phyloP scores from a whole-genome alignment of 2,888 invertebrate genomes.

The Sepiola atlantica region DNA sequence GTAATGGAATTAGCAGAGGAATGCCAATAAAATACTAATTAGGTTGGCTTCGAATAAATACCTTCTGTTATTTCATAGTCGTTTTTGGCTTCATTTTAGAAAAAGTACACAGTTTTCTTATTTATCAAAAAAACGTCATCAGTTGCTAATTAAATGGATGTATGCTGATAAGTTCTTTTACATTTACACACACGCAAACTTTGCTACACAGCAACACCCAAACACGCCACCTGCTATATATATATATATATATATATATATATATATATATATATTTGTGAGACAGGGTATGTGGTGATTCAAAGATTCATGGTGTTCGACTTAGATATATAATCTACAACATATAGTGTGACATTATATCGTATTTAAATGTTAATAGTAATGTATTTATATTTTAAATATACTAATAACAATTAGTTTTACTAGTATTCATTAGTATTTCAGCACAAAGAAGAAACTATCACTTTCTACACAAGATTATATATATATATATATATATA shows the following conservation, averaged over 20 bases:
- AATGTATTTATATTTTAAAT: no score
- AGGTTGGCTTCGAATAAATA: slow-evolving; percentile 32
- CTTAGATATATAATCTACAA: no score
- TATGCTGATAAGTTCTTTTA: not conserved
- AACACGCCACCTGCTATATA: not conserved
- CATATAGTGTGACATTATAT: no score
- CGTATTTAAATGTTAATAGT: no score
- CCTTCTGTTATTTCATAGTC: not conserved
- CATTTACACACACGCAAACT: not conserved
- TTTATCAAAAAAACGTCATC: not conserved
- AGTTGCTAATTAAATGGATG: not conserved
- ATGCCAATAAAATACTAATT: slow-evolving; percentile 19
- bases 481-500: no score
- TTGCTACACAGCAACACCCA: not conserved
- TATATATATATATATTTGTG: not conserved
- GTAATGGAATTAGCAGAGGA: not conserved
- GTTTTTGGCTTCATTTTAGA: not conserved
- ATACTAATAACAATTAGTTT: no score
- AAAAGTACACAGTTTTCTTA: not conserved
- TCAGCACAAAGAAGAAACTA: no score
- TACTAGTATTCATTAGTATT: no score
- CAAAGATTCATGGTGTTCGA: no score
- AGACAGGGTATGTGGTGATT: no score
- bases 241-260: not conserved
- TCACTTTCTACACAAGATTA: no score